Conservation (phyloP, 2,888 invertebrate species). For the Dichetophora obliterata region DNA sequence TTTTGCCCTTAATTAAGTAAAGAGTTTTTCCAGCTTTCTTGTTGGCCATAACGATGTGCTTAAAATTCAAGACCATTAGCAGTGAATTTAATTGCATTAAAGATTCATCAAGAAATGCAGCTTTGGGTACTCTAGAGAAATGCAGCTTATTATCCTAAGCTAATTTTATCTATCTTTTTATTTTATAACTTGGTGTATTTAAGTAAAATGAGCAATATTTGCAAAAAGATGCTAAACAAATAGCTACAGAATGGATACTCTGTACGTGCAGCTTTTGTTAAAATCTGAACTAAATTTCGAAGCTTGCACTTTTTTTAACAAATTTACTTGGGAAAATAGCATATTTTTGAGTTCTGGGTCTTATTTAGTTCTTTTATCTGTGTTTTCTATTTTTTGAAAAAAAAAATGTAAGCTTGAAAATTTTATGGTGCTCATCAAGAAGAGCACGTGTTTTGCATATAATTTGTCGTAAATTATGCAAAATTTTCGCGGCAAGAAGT, state of each 20-base stretch:
- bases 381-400: not conserved
- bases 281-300: not conserved
- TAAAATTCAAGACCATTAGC: conserved; percentile 7
- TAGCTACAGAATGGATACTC: not conserved
- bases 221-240: not conserved
- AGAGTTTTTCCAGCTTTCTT: too few species aligned
- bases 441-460: conserved; percentile 1
- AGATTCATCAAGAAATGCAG: not conserved
- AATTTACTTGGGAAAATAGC: not conserved
- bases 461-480: not conserved
- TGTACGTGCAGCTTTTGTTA: conserved; percentile 8
- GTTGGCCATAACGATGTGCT: not conserved
- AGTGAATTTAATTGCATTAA: conserved; percentile 4
- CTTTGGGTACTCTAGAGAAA: not conserved
- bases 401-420: not conserved
- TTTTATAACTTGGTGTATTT: too few species aligned
- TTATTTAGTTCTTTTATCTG: not conserved
- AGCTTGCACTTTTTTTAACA: not conserved
- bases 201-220: not conserved
- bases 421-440: not conserved
- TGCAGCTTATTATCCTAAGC: not conserved
- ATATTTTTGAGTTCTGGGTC: not conserved
- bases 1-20: too few species aligned
- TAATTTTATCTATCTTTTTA: too few species aligned
- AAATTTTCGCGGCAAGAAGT: not conserved